A percentile compares a stretch with the other conserved stretches of the same genome.
Evolutionary conservation across 2,888 invertebrate species (phyloP).

Genomic region (Hydraecia micacea): DNA sequence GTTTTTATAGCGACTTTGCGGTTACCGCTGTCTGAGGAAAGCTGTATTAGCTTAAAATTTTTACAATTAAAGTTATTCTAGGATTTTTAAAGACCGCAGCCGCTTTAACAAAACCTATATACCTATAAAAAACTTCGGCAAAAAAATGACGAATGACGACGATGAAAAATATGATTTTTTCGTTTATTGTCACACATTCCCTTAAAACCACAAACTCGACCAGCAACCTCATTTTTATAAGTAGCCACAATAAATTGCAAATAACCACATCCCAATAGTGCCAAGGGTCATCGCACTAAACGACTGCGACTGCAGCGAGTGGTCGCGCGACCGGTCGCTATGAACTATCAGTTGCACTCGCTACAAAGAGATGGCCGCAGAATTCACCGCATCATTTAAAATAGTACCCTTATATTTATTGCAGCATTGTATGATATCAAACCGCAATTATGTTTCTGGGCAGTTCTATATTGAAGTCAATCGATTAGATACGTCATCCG

Average conservation of each 20-base stretch:
- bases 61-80: not conserved
- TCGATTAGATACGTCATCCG: not conserved
- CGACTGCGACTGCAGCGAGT: slow-evolving; percentile 57
- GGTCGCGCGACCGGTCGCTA: slow-evolving; percentile 50
- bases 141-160: too few species aligned
- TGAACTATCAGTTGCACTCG: slow-evolving; percentile 57
- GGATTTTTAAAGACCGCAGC: not conserved
- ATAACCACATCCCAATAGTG: slow-evolving; percentile 42
- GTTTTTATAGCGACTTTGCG: not conserved
- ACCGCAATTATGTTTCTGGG: not conserved
- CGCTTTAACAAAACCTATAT: not conserved
- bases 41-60: not conserved
- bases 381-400: slow-evolving; percentile 63
- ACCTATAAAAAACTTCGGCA: too few species aligned
- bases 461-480: not conserved
- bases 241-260: slow-evolving; percentile 52
- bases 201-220: not conserved
- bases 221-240: slow-evolving; percentile 38
- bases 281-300: slow-evolving; percentile 55
- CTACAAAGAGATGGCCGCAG: slow-evolving; percentile 57
- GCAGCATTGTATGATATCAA: slow-evolving; percentile 19
- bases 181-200: not conserved
- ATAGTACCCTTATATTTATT: slow-evolving; percentile 59
- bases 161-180: too few species aligned
- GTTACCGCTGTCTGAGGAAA: not conserved